Percentiles rank a stretch among this genome's conserved stretches.
Evolutionary conservation across 2,888 invertebrate genomes (phyloP).

Genomic region (Gari tellinella): DNA sequence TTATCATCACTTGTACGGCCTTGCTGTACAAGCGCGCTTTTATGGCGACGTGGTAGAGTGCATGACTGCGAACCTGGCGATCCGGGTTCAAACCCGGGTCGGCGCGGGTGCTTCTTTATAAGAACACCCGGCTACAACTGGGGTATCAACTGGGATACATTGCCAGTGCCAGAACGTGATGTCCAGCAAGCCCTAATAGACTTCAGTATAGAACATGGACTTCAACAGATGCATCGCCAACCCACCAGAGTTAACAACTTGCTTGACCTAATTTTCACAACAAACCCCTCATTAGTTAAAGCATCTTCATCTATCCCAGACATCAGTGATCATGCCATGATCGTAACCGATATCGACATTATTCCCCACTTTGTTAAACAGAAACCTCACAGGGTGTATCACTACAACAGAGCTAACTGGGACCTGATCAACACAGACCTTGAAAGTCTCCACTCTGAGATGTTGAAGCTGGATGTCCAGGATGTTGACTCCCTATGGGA

Average conservation of each 20-base stretch:
- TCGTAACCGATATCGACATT: conserved; percentile 33
- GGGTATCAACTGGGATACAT: conserved; percentile 26
- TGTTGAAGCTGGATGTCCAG: no score
- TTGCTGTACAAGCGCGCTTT: no score
- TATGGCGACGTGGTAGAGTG: no score
- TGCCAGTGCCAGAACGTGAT: conserved; percentile 19
- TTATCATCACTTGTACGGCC: no score
- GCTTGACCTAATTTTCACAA: conserved; percentile 43
- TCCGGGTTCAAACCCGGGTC: no score
- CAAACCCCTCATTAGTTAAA: conserved; percentile 46
- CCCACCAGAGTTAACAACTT: conserved; percentile 39
- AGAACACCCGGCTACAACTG: no score
- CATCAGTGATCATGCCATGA: conserved; percentile 46
- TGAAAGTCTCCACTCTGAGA: no score
- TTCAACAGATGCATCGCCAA: conserved; percentile 37
- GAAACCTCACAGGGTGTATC: conserved; percentile 7
- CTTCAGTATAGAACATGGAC: conserved; percentile 19
- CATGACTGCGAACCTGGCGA: no score
- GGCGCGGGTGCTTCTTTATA: no score
- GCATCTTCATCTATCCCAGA: conserved; percentile 29
- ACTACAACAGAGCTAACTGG: conserved; percentile 30
- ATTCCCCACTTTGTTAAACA: conserved; percentile 20
- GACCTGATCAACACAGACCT: neutral
- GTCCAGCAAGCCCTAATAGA: conserved; percentile 44
- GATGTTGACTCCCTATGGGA: no score